Base-by-base conservation (phyloP, 2,888 invertebrate genomes). In the Digitonthophagus gazella region DNA sequence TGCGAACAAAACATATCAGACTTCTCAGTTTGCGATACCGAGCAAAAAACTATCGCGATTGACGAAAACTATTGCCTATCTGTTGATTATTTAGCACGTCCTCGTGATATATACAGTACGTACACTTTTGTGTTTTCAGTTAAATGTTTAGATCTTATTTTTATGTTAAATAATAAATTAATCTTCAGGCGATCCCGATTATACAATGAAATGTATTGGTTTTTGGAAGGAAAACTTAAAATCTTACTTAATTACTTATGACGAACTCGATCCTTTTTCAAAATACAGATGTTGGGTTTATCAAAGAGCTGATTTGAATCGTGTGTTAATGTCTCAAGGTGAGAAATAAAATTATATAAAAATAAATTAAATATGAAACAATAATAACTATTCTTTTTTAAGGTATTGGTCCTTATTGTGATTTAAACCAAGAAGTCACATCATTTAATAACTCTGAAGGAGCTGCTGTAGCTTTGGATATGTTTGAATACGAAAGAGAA, bases 221-320 rank as follows among this genome's bases (percentile, higher is more conserved):
- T 98, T 89, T 82, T 98, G 97, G 96, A 96, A 97, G 82, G 98
- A 98, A 81, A 98, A 98, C 85, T 87, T 98, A 54, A 95, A 94
- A 81, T 98, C 98, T 0, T 98, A 98, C 82, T 84, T 98, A 58
- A 93, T 98, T 68, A 98, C 98, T 0, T 97, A 93, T 81, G 98
- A 98, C 81, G 96, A 96, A 80, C 86, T 97, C 76, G 98, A 98
- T 85, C 95, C 98, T 0, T 92, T 95, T 78, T 96, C 96, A 2
- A 95, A 92, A 81, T 98, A 97, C 81, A 90, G 97, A 76, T 98
- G 98, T 81, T 98, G 98, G 98, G 97, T 97, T 57, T 98, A 97
- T 83, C 97, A 98, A 82, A 87, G 98, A 77, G 92, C 96, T 64
- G 97, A 97, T 87, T 87, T 97, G 74, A 97, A 97, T 79, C 85